Conservation (phyloP, 2,113 vertebrate species). For the Eurypyga helias region DNA sequence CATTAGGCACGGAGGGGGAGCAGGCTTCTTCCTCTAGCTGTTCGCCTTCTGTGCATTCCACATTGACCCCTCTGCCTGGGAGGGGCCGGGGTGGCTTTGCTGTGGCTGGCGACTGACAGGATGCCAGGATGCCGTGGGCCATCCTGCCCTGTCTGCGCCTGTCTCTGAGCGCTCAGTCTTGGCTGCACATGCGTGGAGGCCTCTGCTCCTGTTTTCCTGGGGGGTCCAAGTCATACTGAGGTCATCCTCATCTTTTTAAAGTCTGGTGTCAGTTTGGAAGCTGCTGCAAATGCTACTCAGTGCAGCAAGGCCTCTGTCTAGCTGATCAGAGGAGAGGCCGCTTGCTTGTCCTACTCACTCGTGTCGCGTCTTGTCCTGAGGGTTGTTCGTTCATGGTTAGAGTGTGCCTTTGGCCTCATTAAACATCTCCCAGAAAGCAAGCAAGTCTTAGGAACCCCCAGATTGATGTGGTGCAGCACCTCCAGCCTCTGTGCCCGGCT, state of each 20-base stretch:
- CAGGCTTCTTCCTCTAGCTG: neutral
- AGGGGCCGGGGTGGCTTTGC: neutral
- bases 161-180: neutral
- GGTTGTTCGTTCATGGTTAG: neutral
- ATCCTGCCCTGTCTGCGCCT: slow-evolving; percentile 18
- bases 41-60: neutral
- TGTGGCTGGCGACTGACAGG: slow-evolving; percentile 30
- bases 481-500: neutral
- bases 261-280: neutral
- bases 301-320: neutral
- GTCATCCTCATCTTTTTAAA: neutral
- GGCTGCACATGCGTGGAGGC: neutral
- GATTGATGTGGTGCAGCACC: neutral
- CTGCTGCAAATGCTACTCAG: neutral
- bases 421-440: neutral
- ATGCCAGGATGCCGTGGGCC: slow-evolving; percentile 10
- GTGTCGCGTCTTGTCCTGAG: neutral
- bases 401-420: neutral
- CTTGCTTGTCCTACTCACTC: neutral
- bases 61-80: slow-evolving; percentile 2
- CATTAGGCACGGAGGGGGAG: neutral
- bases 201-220: neutral
- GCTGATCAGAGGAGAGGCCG: neutral
- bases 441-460: neutral
- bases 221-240: neutral